phyloP scores from a whole-genome alignment of 2,113 vertebrate genomes.

The Sciurus niger region DNA sequence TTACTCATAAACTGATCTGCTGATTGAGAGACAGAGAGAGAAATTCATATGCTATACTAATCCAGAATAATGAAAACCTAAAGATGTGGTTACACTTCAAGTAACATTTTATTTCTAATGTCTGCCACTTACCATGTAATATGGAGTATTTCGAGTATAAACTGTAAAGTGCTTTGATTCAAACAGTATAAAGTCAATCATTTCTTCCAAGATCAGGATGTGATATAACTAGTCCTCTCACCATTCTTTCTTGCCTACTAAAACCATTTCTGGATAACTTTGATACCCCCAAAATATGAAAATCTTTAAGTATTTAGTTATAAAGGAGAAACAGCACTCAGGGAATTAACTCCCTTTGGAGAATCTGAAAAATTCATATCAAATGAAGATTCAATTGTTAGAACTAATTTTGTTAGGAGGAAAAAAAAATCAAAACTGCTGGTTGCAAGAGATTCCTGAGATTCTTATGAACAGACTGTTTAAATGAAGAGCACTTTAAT shows the following conservation, averaged over 20 bases:
- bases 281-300: neutral
- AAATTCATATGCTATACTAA: slow-evolving; percentile 87
- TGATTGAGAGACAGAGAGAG: slow-evolving; percentile 76
- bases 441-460: slow-evolving; percentile 89
- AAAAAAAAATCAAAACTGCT: slow-evolving; percentile 85
- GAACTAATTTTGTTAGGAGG: slow-evolving; percentile 86
- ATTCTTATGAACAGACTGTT: slow-evolving; percentile 91
- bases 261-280: slow-evolving; percentile 59
- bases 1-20: slow-evolving; percentile 88
- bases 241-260: neutral
- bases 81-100: slow-evolving; percentile 86
- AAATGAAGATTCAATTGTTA: slow-evolving; percentile 80
- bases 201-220: slow-evolving; percentile 79
- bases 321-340: slow-evolving; percentile 66
- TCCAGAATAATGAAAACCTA: slow-evolving; percentile 87
- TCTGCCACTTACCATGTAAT: slow-evolving; percentile 79
- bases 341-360: slow-evolving; percentile 83
- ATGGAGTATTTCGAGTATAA: slow-evolving; percentile 80
- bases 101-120: slow-evolving; percentile 87
- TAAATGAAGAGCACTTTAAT: slow-evolving; percentile 93
- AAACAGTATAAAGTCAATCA: slow-evolving; percentile 82
- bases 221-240: slow-evolving; percentile 20
- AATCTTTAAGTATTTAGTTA: slow-evolving; percentile 48
- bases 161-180: slow-evolving; percentile 78
- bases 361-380: slow-evolving; percentile 82